A percentile compares a stretch with the other conserved stretches of the same genome.
Conservation (phyloP, 53 echinoderm and acorn worm species). For the Actinopyga echinites region DNA sequence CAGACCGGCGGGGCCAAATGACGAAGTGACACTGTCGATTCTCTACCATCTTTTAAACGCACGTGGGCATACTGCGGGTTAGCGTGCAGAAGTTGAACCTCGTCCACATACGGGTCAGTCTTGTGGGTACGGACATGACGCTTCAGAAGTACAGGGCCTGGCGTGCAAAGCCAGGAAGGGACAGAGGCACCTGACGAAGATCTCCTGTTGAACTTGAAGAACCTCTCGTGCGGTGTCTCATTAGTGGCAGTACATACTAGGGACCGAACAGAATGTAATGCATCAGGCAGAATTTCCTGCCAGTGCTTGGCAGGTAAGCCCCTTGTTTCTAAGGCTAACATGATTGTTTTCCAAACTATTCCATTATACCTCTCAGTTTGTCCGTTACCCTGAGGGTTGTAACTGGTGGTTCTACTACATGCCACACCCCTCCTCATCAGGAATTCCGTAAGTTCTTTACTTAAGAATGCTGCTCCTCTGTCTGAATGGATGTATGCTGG, state of each 20-base stretch:
- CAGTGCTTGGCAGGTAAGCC: background rate
- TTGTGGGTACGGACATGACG: background rate
- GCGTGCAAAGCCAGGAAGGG: background rate
- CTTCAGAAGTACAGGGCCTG: background rate
- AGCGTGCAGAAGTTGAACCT: background rate
- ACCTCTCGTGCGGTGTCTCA: background rate
- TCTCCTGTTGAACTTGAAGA: background rate
- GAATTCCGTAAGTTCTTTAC: conserved; percentile 48
- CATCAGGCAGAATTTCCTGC: background rate
- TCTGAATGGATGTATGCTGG: conserved; percentile 24
- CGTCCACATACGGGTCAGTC: background rate
- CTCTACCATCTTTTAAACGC: background rate
- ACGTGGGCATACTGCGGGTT: background rate
- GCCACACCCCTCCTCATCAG: conserved; percentile 7
- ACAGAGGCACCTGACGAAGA: background rate
- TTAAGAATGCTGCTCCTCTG: conserved; percentile 44
- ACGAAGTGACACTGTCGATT: background rate
- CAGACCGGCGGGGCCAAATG: background rate
- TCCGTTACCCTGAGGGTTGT: conserved; percentile 36
- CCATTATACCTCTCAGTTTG: conserved; percentile 45
- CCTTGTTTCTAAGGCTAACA: conserved; percentile 19
- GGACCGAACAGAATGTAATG: background rate
- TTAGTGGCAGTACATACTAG: background rate
- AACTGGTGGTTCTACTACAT: conserved; percentile 25
- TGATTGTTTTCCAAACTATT: conserved; percentile 45